Conservation (phyloP, 2,888 invertebrate genomes). For the Aricia artaxerxes region DNA sequence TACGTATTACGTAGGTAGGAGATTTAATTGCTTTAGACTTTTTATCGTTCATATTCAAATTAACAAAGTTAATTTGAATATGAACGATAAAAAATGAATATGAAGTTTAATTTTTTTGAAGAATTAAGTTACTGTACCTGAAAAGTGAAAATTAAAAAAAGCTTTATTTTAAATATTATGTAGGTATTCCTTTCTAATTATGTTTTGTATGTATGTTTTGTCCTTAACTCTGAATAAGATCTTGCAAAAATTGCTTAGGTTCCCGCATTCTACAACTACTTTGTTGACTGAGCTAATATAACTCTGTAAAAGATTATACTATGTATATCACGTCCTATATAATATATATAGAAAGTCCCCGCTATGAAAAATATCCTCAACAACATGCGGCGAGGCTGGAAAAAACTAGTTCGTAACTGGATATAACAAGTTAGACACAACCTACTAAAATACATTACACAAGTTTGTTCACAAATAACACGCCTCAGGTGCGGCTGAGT, state of each 20-base stretch:
- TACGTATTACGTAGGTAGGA: neutral
- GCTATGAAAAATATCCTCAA: neutral
- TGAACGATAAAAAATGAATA: too few relatives aligned
- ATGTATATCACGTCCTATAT: neutral
- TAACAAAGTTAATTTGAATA: too few relatives aligned
- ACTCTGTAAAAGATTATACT: neutral
- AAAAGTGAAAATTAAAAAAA: too few relatives aligned
- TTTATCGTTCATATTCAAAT: too few relatives aligned
- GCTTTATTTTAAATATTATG: too few relatives aligned
- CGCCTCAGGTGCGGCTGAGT: neutral
- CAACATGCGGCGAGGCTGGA: neutral
- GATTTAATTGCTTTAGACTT: neutral
- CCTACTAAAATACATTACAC: constrained; percentile 9
- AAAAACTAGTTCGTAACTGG: constrained; percentile 9
- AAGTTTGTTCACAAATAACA: constrained; percentile 8
- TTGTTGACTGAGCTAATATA: neutral
- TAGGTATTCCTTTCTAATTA: too few relatives aligned
- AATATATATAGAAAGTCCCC: neutral
- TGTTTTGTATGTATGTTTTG: too few relatives aligned
- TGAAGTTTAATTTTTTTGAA: too few relatives aligned
- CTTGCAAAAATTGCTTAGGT: too few relatives aligned
- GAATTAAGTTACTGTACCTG: too few relatives aligned
- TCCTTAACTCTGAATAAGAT: too few relatives aligned
- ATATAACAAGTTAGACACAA: neutral
- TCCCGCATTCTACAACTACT: too few relatives aligned